Evolutionary conservation across 2,888 invertebrate genomes (phyloP), one percentile per base, ranked within the genome.

Genomic region (Pollenia amentaria): DNA sequence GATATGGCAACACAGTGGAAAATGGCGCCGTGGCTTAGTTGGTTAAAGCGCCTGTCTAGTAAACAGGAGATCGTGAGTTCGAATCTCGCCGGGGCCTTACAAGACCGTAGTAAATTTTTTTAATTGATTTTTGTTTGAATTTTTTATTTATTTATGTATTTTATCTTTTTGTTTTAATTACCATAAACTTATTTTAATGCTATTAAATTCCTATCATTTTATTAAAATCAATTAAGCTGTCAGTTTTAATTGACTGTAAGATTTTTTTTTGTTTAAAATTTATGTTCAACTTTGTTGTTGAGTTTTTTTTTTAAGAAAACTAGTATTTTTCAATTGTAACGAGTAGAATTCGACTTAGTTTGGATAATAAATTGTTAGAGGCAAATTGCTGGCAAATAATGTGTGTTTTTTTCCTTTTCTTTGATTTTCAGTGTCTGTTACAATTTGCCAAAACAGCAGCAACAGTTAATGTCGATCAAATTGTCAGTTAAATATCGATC

Each of bases 401-500:
- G 29, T 73, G 46, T 53, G 38, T 51, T 8, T 62, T 57, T 12
- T 38, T 72, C 46, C 3, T 62, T 57, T 77, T 69, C 21, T 44
- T 55, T 21, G 10, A 18, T 65, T 57, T 72, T 77, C 18, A 65
- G 14, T 69, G 53, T 40, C 42, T 72, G 77, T 75, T 67, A 60
- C 67, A 81, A 87, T 87, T 87, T 80, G 77, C 77, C 84, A 87
- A 84, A 89, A 91, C 92, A 75, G 91, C 91, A 91, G 92, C 90
- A 90, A 89, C 92, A 89, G 90, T 90, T 91, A 91, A 90, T 88
- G 91, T 92, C 91, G 89, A 92, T 91, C 91, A 91, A 91, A 89
- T 91, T 87, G 92, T 91, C 91, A 84, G 91, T 88, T 89, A 91
- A 90, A 90, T 90, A 91, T 91, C 90, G 89, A 90, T 90, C 89